Percentiles rank a stretch among this genome's conserved stretches.
These are phyloP conservation scores for Pseudolycoriella hygida DNA, from an alignment of 2,888 invertebrate genomes.

Conservation along the genomic window DNA sequence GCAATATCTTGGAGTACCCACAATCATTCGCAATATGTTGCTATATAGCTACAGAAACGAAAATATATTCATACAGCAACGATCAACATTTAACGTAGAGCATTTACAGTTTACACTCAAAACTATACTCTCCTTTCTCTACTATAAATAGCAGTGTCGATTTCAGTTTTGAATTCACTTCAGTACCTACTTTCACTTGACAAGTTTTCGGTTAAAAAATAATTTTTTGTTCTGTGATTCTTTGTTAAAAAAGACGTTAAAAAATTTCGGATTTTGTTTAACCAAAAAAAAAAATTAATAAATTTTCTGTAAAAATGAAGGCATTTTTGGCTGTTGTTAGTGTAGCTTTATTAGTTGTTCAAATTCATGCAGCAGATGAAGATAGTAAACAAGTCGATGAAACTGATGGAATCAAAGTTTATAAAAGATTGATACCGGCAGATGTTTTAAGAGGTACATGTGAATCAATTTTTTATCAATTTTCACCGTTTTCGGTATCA, in stretches of 20 bases:
- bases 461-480: background rate
- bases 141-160: conserved; percentile 21
- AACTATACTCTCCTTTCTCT: background rate
- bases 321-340: conserved; percentile 1
- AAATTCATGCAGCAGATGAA: conserved; percentile 22
- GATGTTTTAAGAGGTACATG: conserved; percentile 71
- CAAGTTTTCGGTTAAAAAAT: background rate
- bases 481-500: background rate
- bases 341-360: background rate
- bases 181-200: conserved; percentile 21
- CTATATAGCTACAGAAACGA: no score
- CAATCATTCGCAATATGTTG: no score
- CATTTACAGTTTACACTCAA: no score
- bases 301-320: background rate
- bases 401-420: conserved; percentile 45
- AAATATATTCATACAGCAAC: no score
- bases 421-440: conserved; percentile 69
- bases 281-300: background rate
- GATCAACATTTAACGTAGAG: no score
- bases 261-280: background rate
- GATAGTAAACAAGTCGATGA: conserved; percentile 22
- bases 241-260: background rate
- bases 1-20: no score
- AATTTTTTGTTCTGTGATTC: background rate
- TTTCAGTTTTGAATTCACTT: conserved; percentile 16